Base-by-base conservation (phyloP, 1,140 invertebrate species). In the Halesus radiatus region DNA sequence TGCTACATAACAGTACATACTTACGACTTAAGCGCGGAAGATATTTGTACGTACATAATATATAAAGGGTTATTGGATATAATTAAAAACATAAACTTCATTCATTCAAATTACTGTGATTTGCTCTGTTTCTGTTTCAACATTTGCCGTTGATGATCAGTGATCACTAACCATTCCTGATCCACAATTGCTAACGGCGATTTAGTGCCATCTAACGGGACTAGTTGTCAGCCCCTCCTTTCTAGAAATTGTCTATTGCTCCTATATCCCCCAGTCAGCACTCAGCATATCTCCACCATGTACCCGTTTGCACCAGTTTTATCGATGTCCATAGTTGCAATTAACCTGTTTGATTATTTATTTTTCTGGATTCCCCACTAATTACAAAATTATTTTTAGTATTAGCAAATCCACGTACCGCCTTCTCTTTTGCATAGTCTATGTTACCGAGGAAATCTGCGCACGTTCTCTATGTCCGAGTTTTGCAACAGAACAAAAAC, bases 281-380 rank as follows among this genome's bases (percentile, higher is more conserved):
- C 4, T 8, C 20, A 53, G 45, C 45, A 7, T 45, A 18, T 23
- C 68, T 72, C 68, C 68, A 45, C 29, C 23, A 53, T 72, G 50
- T 53, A 53, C 45, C 68, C 22, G 50, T 54, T n/a, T 26, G 68
- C 45, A 53, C 50, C 68, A 72, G 68, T 53, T 72, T 72, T 52
- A 26, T 53, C 7, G 32, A 26, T n/a, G 62, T 2, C 58, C 22
- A 1, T 45, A 10, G 1, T 45, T 45, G 1, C 10, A 6, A 3
- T 32, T 32, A 32, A 32, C 37, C 37, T 45, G 37, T 13, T 45
- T 3, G 37, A 45, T 45, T 10, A 45, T 10, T 45, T 45, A 45
- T 45, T 45, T 10, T 1, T 45, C 37, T 45, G 10, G 37, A 45
- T 45, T 13, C 1, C 37, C 37, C 1, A 13, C 37, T 45, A 45